Evolutionary conservation across 2,113 vertebrate species (phyloP).

Genomic region (Choloepus hoffmanni): DNA sequence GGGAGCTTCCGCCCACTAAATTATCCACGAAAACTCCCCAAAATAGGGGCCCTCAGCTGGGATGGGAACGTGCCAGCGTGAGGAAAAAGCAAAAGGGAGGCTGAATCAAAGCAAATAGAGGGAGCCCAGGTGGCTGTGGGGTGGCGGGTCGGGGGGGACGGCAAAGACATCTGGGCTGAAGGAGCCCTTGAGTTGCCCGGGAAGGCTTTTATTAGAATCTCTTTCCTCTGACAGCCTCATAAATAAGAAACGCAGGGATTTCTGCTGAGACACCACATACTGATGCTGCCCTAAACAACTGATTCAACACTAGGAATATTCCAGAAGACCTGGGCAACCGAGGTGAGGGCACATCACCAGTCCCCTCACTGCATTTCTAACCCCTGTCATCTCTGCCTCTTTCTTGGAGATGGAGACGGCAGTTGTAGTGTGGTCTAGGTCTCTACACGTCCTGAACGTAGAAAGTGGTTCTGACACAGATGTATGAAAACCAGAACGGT

Average conservation of each 20-base stretch:
- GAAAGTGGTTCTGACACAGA: not conserved
- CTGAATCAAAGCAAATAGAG: constrained; percentile 70
- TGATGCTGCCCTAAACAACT: not conserved
- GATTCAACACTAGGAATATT: not conserved
- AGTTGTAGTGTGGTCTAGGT: not conserved
- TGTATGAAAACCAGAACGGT: rapidly evolving
- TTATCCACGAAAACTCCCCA: constrained; percentile 80
- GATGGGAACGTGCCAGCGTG: constrained; percentile 50
- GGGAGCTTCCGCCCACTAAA: constrained; percentile 80
- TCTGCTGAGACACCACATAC: not conserved
- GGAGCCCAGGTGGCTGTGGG: constrained; percentile 60
- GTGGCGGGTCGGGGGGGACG: not conserved
- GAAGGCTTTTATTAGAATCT: constrained; percentile 6
- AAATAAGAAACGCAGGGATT: not conserved
- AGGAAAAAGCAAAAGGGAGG: constrained; percentile 57
- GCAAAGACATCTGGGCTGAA: constrained; percentile 6
- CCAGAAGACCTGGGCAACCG: not conserved
- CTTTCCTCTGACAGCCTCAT: not conserved
- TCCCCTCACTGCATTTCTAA: rapidly evolving
- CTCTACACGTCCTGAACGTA: not conserved
- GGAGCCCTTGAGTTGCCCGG: constrained; percentile 33
- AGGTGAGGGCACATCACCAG: not conserved
- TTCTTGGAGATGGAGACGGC: not conserved
- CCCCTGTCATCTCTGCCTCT: not conserved
- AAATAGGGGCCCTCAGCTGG: constrained; percentile 82